phyloP scores from a whole-genome alignment of 2,888 invertebrate genomes.

The Anthophora plumipes region DNA sequence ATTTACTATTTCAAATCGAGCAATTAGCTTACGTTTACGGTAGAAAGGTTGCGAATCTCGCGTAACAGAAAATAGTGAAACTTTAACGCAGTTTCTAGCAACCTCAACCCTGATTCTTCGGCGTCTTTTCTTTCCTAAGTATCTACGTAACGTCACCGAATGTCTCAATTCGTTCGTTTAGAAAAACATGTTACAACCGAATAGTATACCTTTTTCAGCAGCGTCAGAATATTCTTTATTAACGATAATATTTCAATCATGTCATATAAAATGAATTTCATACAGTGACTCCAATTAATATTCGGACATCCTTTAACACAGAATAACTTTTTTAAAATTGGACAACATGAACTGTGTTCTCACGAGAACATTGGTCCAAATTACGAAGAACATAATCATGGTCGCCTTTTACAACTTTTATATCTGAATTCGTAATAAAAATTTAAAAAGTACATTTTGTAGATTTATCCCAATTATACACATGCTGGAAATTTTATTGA shows the following conservation, averaged over 20 bases:
- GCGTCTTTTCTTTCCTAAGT: background rate
- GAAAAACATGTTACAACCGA: background rate
- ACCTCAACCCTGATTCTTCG: conserved; percentile 30
- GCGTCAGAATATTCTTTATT: background rate
- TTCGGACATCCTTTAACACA: no score
- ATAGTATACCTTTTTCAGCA: background rate
- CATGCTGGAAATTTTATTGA: no score
- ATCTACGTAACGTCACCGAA: background rate
- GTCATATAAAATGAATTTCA: no score
- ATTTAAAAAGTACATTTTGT: no score
- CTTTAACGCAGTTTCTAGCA: conserved; percentile 4
- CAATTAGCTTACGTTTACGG: conserved; percentile 32
- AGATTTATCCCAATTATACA: no score
- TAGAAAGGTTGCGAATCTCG: conserved; percentile 17
- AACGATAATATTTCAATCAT: background rate
- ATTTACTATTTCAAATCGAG: conserved; percentile 19
- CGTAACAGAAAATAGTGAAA: background rate
- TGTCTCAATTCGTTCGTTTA: conserved; percentile 6
- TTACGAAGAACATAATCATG: no score
- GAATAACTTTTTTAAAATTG: no score
- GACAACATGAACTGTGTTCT: no score
- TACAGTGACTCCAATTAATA: no score
- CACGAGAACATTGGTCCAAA: no score
- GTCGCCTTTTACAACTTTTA: no score
- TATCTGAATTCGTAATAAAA: no score